phyloP scores from a whole-genome alignment of 2,888 invertebrate genomes.

The Xanthorhoe designata region DNA sequence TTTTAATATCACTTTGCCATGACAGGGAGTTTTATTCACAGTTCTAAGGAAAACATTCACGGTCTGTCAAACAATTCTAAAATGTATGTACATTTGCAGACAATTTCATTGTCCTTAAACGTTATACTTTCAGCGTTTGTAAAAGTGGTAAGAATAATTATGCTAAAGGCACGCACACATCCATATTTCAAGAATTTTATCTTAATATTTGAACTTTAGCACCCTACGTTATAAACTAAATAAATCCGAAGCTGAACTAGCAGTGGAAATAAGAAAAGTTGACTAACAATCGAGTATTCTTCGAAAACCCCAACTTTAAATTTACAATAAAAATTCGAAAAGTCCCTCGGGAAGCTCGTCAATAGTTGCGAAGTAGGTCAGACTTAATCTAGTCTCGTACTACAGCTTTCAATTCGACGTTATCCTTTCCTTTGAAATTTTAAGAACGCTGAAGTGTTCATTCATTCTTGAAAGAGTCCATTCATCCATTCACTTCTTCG shows the following conservation, averaged over 20 bases:
- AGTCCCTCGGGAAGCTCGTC: constrained; percentile 18
- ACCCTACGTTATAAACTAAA: not conserved
- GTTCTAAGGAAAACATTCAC: not conserved
- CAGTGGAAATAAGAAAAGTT: constrained; percentile 6
- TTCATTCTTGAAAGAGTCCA: constrained; percentile 6
- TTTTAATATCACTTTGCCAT: constrained; percentile 13
- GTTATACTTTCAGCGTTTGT: not conserved
- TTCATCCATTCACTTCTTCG: not conserved
- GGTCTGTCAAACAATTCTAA: not conserved
- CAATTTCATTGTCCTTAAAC: not conserved
- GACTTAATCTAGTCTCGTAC: constrained; percentile 3
- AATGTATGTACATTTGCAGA: too few species aligned
- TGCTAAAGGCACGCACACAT: not conserved
- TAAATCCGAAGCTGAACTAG: not conserved
- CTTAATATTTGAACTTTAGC: not conserved
- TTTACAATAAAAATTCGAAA: constrained; percentile 18
- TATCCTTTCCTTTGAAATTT: constrained; percentile 6
- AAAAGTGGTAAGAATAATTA: not conserved
- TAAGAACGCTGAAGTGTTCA: not conserved
- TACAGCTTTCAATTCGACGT: constrained; percentile 16
- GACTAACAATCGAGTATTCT: constrained; percentile 1
- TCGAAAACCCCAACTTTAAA: constrained; percentile 6
- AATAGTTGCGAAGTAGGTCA: constrained; percentile 33
- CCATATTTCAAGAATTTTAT: not conserved
- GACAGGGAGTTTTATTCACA: constrained; percentile 2